Percentiles rank a stretch among this genome's conserved stretches.
Conservation (phyloP, 2,888 invertebrate genomes). For the Pristionchus fissidentatus region DNA sequence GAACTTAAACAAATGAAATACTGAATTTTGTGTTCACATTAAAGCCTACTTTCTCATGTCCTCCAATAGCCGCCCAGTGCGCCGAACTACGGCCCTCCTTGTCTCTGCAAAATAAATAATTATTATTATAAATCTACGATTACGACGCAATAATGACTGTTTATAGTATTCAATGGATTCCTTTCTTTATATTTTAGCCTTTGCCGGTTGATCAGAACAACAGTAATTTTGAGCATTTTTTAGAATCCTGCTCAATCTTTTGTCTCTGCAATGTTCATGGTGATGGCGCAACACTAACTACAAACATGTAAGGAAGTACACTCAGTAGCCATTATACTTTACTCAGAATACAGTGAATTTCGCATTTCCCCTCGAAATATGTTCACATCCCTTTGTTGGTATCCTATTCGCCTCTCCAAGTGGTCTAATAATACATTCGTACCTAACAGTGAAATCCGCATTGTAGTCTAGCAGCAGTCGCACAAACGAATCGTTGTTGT, state of each 20-base stretch:
- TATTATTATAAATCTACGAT: not conserved
- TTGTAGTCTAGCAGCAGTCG: constrained; percentile 23
- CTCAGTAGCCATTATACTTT: not conserved
- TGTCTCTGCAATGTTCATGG: too few relatives aligned
- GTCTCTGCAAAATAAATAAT: not conserved
- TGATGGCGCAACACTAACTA: too few relatives aligned
- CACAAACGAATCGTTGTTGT: constrained; percentile 30
- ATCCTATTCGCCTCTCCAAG: too few relatives aligned
- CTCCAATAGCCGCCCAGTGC: constrained; percentile 47
- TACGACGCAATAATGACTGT: not conserved
- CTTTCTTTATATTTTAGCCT: not conserved
- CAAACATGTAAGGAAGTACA: too few relatives aligned
- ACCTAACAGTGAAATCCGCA: constrained; percentile 41
- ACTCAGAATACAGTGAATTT: too few relatives aligned
- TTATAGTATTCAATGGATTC: not conserved
- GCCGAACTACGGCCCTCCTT: constrained; percentile 41
- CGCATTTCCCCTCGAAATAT: too few relatives aligned
- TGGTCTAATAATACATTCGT: not conserved
- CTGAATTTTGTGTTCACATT: not conserved
- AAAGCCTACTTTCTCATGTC: not conserved
- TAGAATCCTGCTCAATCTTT: too few relatives aligned
- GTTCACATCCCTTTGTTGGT: too few relatives aligned
- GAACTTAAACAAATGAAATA: too few relatives aligned
- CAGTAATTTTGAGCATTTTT: too few relatives aligned
- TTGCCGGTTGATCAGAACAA: not conserved